Percentiles rank a stretch among this genome's conserved stretches.
These are phyloP conservation scores for Lycia hirtaria DNA, from an alignment of 2,888 invertebrate species.

Conservation along the genomic window DNA sequence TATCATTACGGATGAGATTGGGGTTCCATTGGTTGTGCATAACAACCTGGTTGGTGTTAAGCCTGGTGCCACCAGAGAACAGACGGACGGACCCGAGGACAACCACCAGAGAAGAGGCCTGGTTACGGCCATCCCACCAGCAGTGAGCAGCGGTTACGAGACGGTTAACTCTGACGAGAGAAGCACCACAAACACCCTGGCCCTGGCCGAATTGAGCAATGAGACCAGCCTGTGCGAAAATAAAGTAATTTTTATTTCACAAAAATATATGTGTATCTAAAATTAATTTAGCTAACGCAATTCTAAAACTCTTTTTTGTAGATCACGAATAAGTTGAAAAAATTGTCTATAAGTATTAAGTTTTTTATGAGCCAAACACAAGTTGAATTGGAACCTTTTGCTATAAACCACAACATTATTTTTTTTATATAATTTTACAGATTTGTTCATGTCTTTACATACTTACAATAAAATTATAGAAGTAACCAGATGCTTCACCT, in stretches of 20 bases:
- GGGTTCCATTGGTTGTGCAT: conserved; percentile 60
- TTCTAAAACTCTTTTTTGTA: too few species aligned
- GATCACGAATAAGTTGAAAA: too few species aligned
- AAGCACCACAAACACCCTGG: conserved; percentile 59
- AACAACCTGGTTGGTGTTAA: conserved; percentile 45
- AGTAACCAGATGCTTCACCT: too few species aligned
- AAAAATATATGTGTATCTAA: background rate
- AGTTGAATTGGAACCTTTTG: too few species aligned
- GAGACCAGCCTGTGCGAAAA: conserved; percentile 51
- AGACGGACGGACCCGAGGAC: conserved; percentile 60
- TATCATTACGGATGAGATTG: conserved; percentile 52
- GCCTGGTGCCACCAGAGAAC: conserved; percentile 61
- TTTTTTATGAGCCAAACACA: too few species aligned
- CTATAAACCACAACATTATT: too few species aligned
- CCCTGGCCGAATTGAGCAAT: conserved; percentile 30
- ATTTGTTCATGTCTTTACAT: too few species aligned
- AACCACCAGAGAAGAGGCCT: conserved; percentile 53
- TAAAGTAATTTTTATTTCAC: too few species aligned
- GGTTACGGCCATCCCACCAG: conserved; percentile 61
- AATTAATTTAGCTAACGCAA: too few species aligned
- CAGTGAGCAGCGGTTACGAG: conserved; percentile 61
- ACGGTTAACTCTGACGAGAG: conserved; percentile 46
- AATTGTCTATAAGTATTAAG: too few species aligned
- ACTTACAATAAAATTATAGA: too few species aligned
- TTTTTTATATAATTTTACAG: too few species aligned